phyloP scores from a whole-genome alignment of 2,113 vertebrate genomes.

The Notothenia coriiceps region DNA sequence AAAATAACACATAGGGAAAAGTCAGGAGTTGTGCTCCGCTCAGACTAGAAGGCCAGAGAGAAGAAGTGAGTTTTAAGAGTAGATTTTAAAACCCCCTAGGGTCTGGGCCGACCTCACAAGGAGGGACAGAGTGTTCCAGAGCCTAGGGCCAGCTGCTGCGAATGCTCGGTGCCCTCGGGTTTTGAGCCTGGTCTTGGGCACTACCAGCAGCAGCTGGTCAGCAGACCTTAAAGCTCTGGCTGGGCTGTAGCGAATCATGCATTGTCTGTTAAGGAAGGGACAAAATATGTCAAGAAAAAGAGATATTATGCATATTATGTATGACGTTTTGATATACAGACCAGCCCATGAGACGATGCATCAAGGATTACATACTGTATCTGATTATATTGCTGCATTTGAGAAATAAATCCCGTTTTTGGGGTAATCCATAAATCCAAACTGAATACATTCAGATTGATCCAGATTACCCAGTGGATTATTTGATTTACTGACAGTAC shows the following conservation, averaged over 20 bases:
- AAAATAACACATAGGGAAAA: too few species aligned
- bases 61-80: too few species aligned
- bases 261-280: background rate
- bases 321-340: background rate
- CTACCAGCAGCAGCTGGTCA: too few species aligned
- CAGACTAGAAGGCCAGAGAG: too few species aligned
- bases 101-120: too few species aligned
- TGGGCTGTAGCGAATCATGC: background rate
- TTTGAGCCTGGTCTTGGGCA: too few species aligned
- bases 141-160: too few species aligned
- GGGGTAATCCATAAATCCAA: slow-evolving; percentile 2
- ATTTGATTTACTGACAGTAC: background rate
- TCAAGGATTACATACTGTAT: background rate
- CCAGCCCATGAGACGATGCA: background rate
- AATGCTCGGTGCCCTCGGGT: too few species aligned
- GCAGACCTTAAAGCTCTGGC: too few species aligned
- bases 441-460: background rate
- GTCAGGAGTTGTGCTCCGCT: too few species aligned
- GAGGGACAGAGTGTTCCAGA: too few species aligned
- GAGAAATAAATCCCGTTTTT: background rate
- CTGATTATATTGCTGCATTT: background rate
- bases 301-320: background rate
- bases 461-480: slow-evolving; percentile 11
- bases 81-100: too few species aligned
- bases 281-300: background rate